Evolutionary conservation across 2,797 vertebrate species (phyloP), one percentile per base, ranked within the genome.

Genomic region (Eupleurogrammus muticus): DNA sequence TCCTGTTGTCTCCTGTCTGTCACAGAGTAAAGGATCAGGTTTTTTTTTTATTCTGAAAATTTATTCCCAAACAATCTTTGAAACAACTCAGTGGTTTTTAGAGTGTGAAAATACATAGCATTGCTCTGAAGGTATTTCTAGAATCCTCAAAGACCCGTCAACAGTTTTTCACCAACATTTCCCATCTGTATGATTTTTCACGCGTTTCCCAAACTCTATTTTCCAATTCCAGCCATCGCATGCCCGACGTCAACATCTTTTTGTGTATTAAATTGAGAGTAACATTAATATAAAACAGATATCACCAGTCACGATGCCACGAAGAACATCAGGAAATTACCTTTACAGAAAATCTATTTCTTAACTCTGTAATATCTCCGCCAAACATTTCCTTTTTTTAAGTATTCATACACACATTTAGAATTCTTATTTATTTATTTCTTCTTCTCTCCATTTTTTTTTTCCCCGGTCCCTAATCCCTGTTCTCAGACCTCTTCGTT

Each of bases 401-500:
- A 46, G 0, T 19, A 34, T 17, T 3, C 2, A n/a, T 35, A 35
- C 10, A 7, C 47, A 38, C 0, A 21, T 47, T 32, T 20, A 24
- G 1, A 38, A n/a, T 47, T 35, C 50, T 47, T 5, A 19, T 14
- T 55, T 19, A 49, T 51, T 60, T 32, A 14, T 24, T 36, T 46
- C 10, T 40, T 3, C n/a, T 21, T 62, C 10, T 28, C 46, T 56
- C 4, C 52, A 62, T 9, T 67, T 73, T 73, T 73, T 72, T 65
- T n/a, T n/a, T n/a, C n/a, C n/a, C 68, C 9, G 7, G 70, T 23
- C 52, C 54, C 57, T 54, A 53, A 66, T 76, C n/a, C 42, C 4
- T 40, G 34, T 47, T 75, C 24, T 62, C 47, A 13, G 20, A 44
- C 64, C 61, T 80, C 47, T 84, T 67, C 46, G 49, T 66, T 80